Conservation (phyloP, 2,113 vertebrate species). For the Bufo bufo region DNA sequence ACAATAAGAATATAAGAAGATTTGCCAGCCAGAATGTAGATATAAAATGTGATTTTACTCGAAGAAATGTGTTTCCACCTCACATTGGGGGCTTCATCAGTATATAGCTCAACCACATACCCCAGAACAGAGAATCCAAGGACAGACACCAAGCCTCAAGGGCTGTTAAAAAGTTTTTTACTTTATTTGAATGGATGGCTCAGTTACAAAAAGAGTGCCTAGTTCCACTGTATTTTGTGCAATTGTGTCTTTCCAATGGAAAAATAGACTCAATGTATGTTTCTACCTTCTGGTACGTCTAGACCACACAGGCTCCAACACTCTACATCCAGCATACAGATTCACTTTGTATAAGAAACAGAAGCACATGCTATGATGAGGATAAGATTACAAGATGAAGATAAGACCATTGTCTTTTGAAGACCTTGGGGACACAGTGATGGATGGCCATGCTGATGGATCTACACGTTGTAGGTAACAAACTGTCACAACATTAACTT, state of each 20-base stretch:
- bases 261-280: too few species aligned
- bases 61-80: too few species aligned
- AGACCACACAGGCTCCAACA: constrained; percentile 15
- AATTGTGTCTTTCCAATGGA: neutral
- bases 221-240: neutral
- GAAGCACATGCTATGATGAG: neutral
- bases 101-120: neutral
- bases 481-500: constrained; percentile 12
- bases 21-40: too few species aligned
- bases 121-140: neutral
- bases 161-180: neutral
- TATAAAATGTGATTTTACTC: too few species aligned
- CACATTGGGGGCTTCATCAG: too few species aligned
- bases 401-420: neutral
- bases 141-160: neutral
- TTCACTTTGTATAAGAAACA: constrained; percentile 1
- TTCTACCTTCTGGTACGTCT: neutral
- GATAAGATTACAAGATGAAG: neutral
- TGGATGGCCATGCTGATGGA: neutral
- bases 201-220: neutral
- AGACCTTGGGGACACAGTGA: neutral
- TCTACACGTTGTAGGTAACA: neutral
- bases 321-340: neutral
- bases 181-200: neutral
- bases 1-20: too few species aligned